These are phyloP conservation scores for Hypomecis punctinalis DNA, from an alignment of 2,888 invertebrate genomes.

Conservation along the genomic window DNA sequence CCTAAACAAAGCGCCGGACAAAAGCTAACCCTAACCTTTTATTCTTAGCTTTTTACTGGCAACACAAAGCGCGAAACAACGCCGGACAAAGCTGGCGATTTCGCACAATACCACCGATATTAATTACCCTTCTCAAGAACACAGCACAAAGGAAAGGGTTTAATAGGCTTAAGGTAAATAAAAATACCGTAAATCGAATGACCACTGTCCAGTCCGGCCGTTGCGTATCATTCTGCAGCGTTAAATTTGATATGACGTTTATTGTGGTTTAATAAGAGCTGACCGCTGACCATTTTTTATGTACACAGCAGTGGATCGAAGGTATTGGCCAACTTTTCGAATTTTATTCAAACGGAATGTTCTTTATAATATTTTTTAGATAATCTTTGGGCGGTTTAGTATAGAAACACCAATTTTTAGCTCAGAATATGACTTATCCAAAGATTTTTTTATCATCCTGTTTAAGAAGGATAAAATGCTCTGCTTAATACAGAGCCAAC, in stretches of 20 bases:
- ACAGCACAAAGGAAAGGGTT: slow-evolving; percentile 74
- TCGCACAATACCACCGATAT: slow-evolving; percentile 79
- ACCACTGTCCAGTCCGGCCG: slow-evolving; percentile 73
- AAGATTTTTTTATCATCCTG: too few relatives aligned
- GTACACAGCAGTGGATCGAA: neutral
- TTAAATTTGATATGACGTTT: slow-evolving; percentile 73
- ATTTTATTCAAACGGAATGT: too few relatives aligned
- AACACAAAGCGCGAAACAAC: slow-evolving; percentile 67
- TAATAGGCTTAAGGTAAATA: slow-evolving; percentile 83
- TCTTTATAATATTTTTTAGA: too few relatives aligned
- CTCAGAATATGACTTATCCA: too few relatives aligned
- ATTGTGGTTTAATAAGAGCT: slow-evolving; percentile 48
- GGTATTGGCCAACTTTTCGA: too few relatives aligned
- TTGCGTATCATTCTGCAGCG: slow-evolving; percentile 49
- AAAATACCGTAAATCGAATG: slow-evolving; percentile 72
- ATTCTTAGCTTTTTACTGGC: slow-evolving; percentile 28
- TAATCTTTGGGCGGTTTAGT: too few relatives aligned
- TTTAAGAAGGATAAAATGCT: too few relatives aligned
- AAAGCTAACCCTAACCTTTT: slow-evolving; percentile 56
- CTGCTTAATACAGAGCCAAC: too few relatives aligned
- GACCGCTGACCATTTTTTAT: neutral
- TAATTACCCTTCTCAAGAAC: slow-evolving; percentile 80
- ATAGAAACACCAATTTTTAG: too few relatives aligned
- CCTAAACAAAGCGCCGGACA: slow-evolving; percentile 70
- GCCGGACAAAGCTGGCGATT: slow-evolving; percentile 71